These are phyloP conservation scores for Thyatira batis DNA, from an alignment of 2,888 invertebrate genomes.

Conservation along the genomic window DNA sequence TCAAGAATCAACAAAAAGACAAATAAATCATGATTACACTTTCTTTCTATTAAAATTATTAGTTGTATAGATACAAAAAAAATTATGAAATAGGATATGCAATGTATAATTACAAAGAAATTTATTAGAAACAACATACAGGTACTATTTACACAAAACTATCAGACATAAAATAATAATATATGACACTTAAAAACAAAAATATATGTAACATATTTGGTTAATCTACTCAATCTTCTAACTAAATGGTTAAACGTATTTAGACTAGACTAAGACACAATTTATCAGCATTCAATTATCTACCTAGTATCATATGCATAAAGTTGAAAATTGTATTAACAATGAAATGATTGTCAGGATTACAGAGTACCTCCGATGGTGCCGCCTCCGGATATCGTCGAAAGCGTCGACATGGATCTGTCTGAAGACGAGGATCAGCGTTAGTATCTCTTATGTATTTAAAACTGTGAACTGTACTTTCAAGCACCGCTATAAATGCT, in stretches of 20 bases:
- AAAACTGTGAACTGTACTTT: not conserved
- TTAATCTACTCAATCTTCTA: not conserved
- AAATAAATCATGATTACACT: no score
- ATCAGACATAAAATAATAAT: no score
- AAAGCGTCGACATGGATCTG: constrained; percentile 93
- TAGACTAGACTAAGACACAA: no score
- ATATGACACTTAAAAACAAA: no score
- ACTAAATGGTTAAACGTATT: not conserved
- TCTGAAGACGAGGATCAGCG: constrained; percentile 89
- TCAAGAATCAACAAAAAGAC: no score
- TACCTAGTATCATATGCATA: not conserved
- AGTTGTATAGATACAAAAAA: no score
- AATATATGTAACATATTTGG: no score
- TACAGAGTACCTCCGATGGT: constrained; percentile 79
- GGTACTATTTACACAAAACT: no score
- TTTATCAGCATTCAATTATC: not conserved
- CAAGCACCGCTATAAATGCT: not conserved
- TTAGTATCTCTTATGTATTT: constrained; percentile 32
- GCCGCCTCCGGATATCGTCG: constrained; percentile 85
- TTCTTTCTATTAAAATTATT: no score
- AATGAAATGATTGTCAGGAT: constrained; percentile 48
- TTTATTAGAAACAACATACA: no score
- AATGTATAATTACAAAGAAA: no score
- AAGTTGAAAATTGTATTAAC: not conserved
- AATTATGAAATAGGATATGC: no score